Base-by-base conservation (phyloP, 1,140 invertebrate genomes). In the Drosophila nasuta region DNA sequence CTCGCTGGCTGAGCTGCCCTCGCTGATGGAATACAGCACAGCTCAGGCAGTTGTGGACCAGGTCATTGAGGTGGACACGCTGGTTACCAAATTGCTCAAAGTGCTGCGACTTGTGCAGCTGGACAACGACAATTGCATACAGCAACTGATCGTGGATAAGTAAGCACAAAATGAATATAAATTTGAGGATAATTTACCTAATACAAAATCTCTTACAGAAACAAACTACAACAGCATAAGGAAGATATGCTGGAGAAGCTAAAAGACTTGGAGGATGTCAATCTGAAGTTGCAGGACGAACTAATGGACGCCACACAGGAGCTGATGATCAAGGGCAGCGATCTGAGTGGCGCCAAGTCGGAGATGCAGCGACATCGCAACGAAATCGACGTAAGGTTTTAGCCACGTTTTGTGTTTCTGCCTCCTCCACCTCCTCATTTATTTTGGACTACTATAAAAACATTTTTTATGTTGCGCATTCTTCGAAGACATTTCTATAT, bases 61-160 rank as follows among this genome's bases (percentile, higher is more conserved):
- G 93, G 95, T 96, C 4, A 96, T 96, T 64, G 95, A 96, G 11
- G 95, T 96, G 28, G 95, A 97, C 92, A 95, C 95, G 92, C 93
- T 96, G 11, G 94, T 97, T 5, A 96, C 95, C 1, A 96, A 95
- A 80, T 92, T 97, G 78, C 93, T 97, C 63, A 96, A 96, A 81
- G 96, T 96, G 51, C 93, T 97, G 75, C 93, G 95, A 48, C 95
- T 96, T 17, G 96, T 96, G 73, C 95, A 96, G 83, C 89, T 95
- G 60, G 95, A 95, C 71, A 95, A 95, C 76, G 95, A 96, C 72
- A 94, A 94, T 15, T 95, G 94, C 79, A 95, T 95, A 82, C 94
- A 94, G 70, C 95, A 95, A 75, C 82, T 95, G 28, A 94, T 93
- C 51, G 81, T 85, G 59, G 91, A 92, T 62, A 93, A 93, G 93